Conservation (phyloP, 2,888 invertebrate genomes). For the Drosophila testacea region DNA sequence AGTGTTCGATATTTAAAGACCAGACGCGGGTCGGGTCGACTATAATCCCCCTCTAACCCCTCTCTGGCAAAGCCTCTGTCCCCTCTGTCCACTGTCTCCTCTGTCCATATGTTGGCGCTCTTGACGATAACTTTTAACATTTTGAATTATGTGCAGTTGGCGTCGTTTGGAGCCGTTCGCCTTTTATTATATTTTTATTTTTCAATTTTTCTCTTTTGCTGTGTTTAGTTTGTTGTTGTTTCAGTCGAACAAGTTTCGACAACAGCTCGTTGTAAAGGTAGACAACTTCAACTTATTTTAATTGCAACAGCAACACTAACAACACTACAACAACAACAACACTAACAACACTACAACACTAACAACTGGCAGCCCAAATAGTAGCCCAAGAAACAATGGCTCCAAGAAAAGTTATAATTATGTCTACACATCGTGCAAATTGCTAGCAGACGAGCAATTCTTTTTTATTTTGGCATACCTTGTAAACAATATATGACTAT, state of each 20-base stretch:
- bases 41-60: neutral
- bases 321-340: constrained; percentile 28
- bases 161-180: constrained; percentile 62
- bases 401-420: constrained; percentile 77
- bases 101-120: constrained; percentile 57
- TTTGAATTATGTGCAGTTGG: constrained; percentile 76
- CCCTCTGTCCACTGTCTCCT: neutral
- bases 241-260: constrained; percentile 64
- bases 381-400: constrained; percentile 29
- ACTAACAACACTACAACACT: constrained; percentile 35
- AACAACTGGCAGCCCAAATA: constrained; percentile 37
- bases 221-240: constrained; percentile 13
- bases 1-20: constrained; percentile 60
- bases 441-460: constrained; percentile 16
- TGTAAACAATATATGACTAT: neutral
- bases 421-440: constrained; percentile 62
- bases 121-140: constrained; percentile 80
- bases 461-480: constrained; percentile 7
- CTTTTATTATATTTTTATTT: constrained; percentile 30
- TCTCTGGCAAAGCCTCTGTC: neutral
- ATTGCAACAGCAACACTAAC: constrained; percentile 68
- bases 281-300: constrained; percentile 81
- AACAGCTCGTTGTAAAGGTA: constrained; percentile 74
- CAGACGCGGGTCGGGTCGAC: constrained; percentile 28
- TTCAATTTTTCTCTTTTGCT: constrained; percentile 30